Evolutionary conservation across 2,113 vertebrate genomes (phyloP).

Genomic region (Antechinus flavipes): DNA sequence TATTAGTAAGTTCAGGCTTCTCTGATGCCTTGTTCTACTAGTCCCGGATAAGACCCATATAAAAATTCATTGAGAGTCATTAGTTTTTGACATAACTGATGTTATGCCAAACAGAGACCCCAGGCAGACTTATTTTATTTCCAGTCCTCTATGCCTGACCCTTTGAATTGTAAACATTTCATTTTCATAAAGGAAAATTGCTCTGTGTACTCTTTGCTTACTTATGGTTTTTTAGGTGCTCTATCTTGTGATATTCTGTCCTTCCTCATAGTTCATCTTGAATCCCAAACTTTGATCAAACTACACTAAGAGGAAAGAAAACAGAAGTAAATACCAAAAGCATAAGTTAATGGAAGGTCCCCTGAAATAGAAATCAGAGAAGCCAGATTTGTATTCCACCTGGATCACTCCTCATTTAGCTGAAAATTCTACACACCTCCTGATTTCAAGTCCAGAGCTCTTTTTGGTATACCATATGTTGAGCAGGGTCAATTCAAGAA

Average conservation of each 20-base stretch:
- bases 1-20: not conserved
- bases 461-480: too few species aligned
- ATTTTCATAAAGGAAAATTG: not conserved
- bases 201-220: not conserved
- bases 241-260: not conserved
- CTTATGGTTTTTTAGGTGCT: not conserved
- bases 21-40: not conserved
- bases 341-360: fast-evolving
- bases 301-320: not conserved
- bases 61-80: not conserved
- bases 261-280: not conserved
- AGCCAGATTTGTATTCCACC: not conserved
- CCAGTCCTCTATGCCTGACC: not conserved
- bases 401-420: too few species aligned
- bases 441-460: too few species aligned
- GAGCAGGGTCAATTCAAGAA: too few species aligned
- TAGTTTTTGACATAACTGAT: not conserved
- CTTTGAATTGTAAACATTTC: not conserved
- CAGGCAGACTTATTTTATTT: not conserved
- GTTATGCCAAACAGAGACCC: not conserved
- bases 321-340: not conserved
- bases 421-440: too few species aligned
- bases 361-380: not conserved
- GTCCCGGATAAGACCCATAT: not conserved
- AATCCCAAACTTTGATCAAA: not conserved